Evolutionary conservation across 2,797 vertebrate genomes (phyloP), one percentile per base, ranked within the genome.

Genomic region (Cossypha heuglini): DNA sequence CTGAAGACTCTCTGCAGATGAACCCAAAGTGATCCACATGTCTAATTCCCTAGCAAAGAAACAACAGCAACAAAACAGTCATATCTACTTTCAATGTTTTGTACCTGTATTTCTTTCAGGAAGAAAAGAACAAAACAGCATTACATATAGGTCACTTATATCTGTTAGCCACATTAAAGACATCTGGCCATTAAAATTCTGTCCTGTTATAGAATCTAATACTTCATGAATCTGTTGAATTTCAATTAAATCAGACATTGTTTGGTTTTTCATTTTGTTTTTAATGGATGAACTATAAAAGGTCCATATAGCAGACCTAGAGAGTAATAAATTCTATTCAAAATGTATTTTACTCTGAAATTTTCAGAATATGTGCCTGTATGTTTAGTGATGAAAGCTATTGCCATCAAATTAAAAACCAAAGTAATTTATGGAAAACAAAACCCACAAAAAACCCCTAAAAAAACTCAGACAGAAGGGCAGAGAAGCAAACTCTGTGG

Each of bases 1-100:
- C 98, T 31, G 98, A 98, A 5, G 98, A 98, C 94, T 99, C 99
- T 92, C 99, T 99, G 98, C 99, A 99, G 97, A 99, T 99, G 96
- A 99, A 99, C 67, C 99, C 99, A 79, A 99, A 99, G 97, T 99
- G 99, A 98, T 99, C 99, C 97, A 99, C 99, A 0, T 99, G 99
- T 87, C 98, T 98, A 96, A 99, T 99, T 90, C 99, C 99, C 99
- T 99, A 92, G 31, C 57, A 86, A 29, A 81, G 80, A 84, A 93
- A 61, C 31, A 88, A 74, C 24, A 86, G 35, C 22, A 63, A 74
- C 18, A 26, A 12, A 13, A 62, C 11, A 91, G 31, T 19, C 22
- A 16, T 5, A 25, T 20, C 54, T 46, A 18, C 20, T 68, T 31
- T 25, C 22, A 37, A 2, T 42, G 37, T 19, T 87, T 54, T 77